Percentiles rank a stretch among this genome's conserved stretches.
Evolutionary conservation across 2,113 vertebrate genomes (phyloP).

Genomic region (Ondatra zibethicus): DNA sequence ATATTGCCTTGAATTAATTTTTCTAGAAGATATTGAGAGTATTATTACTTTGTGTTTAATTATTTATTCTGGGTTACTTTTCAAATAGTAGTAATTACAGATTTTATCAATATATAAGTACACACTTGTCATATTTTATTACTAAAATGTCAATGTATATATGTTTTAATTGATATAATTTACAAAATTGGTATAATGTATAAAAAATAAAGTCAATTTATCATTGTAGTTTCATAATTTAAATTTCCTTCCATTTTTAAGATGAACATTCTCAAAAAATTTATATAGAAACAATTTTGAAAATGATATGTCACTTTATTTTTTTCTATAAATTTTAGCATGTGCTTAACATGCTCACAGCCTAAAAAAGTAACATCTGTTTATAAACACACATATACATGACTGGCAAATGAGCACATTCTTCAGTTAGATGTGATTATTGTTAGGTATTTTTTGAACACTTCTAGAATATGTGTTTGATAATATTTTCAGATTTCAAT

Average conservation of each 20-base stretch:
- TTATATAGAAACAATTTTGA: neutral
- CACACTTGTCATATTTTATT: neutral
- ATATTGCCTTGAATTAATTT: neutral
- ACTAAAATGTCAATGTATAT: constrained; percentile 21
- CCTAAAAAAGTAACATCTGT: neutral
- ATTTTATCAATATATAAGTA: constrained; percentile 1
- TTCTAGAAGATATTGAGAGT: neutral
- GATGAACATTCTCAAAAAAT: neutral
- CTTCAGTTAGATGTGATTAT: neutral
- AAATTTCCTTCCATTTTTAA: neutral
- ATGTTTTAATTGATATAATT: constrained; percentile 3
- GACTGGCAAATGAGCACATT: neutral
- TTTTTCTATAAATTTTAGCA: constrained; percentile 36
- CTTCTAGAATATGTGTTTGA: neutral
- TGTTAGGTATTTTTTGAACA: neutral
- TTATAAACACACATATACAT: neutral
- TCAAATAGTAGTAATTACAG: neutral
- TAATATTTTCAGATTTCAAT: neutral
- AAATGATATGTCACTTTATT: constrained; percentile 29
- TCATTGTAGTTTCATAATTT: constrained; percentile 42
- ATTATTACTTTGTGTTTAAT: constrained; percentile 16
- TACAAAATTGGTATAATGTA: constrained; percentile 32
- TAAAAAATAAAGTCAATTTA: neutral
- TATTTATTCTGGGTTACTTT: neutral
- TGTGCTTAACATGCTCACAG: neutral